Conservation (phyloP, 1,140 invertebrate species). For the Drosophila lacertosa region DNA sequence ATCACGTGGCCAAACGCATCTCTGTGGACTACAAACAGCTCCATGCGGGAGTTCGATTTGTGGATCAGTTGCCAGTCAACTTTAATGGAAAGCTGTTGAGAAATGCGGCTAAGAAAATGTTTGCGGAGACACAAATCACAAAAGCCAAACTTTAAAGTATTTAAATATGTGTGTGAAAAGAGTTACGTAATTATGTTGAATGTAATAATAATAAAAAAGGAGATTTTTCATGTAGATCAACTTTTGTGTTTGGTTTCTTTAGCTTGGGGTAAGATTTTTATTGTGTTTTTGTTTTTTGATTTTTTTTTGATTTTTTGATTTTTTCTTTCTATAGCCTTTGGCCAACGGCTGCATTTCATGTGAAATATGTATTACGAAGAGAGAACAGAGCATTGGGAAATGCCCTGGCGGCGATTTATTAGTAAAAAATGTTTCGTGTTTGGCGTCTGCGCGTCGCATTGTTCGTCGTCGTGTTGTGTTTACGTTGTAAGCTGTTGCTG, state of each 20-base stretch:
- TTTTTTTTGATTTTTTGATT: neutral
- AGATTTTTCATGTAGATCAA: conserved; percentile 10
- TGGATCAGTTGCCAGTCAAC: conserved; percentile 86
- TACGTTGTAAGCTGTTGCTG: conserved; percentile 74
- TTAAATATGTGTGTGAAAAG: neutral
- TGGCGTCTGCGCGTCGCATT: conserved; percentile 45
- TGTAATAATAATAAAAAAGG: neutral
- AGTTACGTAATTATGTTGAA: conserved; percentile 1
- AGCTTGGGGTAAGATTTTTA: conserved; percentile 1
- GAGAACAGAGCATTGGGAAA: conserved; percentile 59
- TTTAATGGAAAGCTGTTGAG: conserved; percentile 87
- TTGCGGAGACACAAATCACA: neutral
- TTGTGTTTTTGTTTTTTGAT: neutral
- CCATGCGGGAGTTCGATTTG: conserved; percentile 86
- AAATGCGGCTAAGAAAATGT: conserved; percentile 80
- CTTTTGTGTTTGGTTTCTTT: neutral
- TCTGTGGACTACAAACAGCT: conserved; percentile 85
- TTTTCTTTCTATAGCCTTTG: conserved; percentile 21
- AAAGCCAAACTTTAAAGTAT: conserved; percentile 21
- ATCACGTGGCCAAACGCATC: conserved; percentile 45
- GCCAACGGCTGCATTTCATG: conserved; percentile 65
- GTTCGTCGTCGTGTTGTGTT: conserved; percentile 68
- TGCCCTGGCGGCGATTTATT: conserved; percentile 46
- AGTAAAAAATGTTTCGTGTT: conserved; percentile 66
- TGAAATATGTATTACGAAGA: conserved; percentile 65